phyloP scores from a whole-genome alignment of 1,140 invertebrate genomes.

The Ceratina australensis region DNA sequence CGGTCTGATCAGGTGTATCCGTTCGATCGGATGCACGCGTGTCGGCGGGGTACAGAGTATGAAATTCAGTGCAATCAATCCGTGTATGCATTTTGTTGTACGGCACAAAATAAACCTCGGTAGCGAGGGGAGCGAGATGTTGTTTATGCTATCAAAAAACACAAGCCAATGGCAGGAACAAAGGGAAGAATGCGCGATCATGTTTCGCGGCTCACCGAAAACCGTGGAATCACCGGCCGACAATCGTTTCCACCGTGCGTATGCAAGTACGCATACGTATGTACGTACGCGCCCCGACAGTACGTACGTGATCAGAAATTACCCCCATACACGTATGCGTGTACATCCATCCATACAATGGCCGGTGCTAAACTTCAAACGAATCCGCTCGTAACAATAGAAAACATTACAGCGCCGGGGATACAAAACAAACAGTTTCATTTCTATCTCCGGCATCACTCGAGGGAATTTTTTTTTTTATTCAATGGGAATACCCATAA shows the following conservation, averaged over 20 bases:
- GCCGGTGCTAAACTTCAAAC: background rate
- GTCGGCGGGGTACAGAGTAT: background rate
- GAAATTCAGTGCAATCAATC: slow-evolving; percentile 9
- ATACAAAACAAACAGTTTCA: too few relatives aligned
- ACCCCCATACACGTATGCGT: too few relatives aligned
- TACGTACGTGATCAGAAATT: too few relatives aligned
- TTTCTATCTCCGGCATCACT: background rate
- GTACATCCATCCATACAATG: background rate
- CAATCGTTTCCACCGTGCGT: background rate
- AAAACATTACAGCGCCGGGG: background rate
- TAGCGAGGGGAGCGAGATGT: background rate
- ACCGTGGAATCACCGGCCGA: background rate
- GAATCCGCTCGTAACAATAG: background rate
- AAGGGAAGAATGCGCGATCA: background rate
- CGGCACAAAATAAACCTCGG: slow-evolving; percentile 27
- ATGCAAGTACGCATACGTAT: too few relatives aligned
- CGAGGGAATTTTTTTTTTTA: too few relatives aligned
- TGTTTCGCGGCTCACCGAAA: slow-evolving; percentile 18
- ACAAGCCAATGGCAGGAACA: background rate
- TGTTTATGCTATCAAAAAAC: slow-evolving; percentile 24
- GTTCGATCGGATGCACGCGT: background rate
- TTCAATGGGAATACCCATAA: background rate
- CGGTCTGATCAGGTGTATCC: background rate
- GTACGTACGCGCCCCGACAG: too few relatives aligned
- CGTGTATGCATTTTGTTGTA: background rate